These are phyloP conservation scores for Zaprionus inermis DNA, from an alignment of 1,140 invertebrate species.

Conservation along the genomic window DNA sequence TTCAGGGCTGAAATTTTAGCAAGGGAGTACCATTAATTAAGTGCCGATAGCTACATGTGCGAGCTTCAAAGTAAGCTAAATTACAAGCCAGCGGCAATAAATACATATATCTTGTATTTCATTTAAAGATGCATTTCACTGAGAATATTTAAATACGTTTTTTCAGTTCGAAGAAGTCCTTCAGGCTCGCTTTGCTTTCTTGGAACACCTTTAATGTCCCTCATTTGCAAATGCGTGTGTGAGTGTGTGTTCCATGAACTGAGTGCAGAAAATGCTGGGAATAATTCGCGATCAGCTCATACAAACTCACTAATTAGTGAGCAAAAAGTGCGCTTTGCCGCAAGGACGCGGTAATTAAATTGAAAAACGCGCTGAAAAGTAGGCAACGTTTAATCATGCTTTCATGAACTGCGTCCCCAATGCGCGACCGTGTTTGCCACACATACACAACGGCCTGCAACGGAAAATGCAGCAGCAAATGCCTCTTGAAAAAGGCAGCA, in stretches of 20 bases:
- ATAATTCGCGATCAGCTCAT: conserved; percentile 31
- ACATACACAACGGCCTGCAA: not conserved
- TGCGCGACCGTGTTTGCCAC: conserved; percentile 12
- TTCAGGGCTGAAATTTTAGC: too few species aligned
- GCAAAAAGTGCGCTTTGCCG: conserved; percentile 61
- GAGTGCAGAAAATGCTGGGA: not conserved
- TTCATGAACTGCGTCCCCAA: conserved; percentile 28
- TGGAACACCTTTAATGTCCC: not conserved
- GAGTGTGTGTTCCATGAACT: not conserved
- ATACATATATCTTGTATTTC: too few species aligned
- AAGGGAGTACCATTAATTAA: too few species aligned
- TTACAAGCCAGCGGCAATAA: too few species aligned
- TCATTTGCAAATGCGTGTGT: not conserved
- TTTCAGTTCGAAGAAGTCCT: not conserved
- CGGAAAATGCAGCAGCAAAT: not conserved
- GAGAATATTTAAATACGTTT: too few species aligned
- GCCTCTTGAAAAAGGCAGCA: conserved; percentile 1
- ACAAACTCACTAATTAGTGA: conserved; percentile 71
- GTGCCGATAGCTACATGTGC: too few species aligned
- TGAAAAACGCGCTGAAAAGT: conserved; percentile 64
- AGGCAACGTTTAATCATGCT: conserved; percentile 74
- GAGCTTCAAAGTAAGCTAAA: too few species aligned
- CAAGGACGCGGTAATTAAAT: conserved; percentile 67
- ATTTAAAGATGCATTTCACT: too few species aligned
- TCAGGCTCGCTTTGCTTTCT: not conserved